Evolutionary conservation across 1,140 invertebrate genomes (phyloP), one percentile per base, ranked within the genome.

Genomic region (Amphibalanus amphitrite): DNA sequence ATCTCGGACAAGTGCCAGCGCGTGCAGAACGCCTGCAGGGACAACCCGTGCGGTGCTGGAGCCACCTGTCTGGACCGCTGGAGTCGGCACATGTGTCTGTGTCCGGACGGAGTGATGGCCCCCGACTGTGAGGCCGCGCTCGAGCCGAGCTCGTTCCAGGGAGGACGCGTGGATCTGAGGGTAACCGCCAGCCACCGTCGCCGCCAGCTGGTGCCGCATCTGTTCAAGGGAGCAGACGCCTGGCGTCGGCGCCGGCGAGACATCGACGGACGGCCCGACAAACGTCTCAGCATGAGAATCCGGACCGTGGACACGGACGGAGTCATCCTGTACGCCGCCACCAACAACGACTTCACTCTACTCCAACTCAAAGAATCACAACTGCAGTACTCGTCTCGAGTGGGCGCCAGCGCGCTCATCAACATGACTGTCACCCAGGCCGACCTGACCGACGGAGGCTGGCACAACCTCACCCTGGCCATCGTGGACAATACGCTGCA

Each of bases 311-410:
- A 86, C 77, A 81, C 83, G 47, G 84, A 90, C 77, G 93, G 91
- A 15, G 81, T 94, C 20, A 78, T 97, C 3, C 83, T 95, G 71
- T 90, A 91, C 77, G 85, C 89, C 0, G 90, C 89, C 0, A 92
- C 89, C 6, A 91, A 93, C 76, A 90, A 92, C 77, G 90, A 94
- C 80, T 93, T 86, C 77, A 94, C 92, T 25, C 84, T 90, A 1
- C 79, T 94, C 69, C 88, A 67, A 26, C 65, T 67, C n/a, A 26
- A 28, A 10, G 65, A 67, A 3, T 67, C 65, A 23, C 38, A 29
- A 29, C 68, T 76, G 25, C 72, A 73, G 71, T 76, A 76, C 74
- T 72, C 74, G 1, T 93, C 91, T 3, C 85, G 87, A 76, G 83
- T 91, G 73, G 87, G 88, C 30, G 84, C 86, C 17, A 78, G 79